Evolutionary conservation across 2,888 invertebrate species (phyloP).

Genomic region (Calliopum simillimum): DNA sequence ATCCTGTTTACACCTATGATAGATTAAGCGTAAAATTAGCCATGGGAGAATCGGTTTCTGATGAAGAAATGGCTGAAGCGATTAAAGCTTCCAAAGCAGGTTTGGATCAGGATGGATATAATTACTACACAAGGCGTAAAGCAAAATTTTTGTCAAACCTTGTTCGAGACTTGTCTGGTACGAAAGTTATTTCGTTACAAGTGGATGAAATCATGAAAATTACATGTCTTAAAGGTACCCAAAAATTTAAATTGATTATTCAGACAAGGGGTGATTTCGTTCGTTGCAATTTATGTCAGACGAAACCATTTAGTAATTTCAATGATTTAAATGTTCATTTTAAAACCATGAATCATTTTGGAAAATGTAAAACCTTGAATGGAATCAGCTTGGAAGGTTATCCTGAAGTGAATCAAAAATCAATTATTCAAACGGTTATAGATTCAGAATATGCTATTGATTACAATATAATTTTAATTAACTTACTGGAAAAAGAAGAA

Average conservation of each 20-base stretch:
- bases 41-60: slow-evolving; percentile 30
- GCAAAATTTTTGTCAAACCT: slow-evolving; percentile 16
- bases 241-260: slow-evolving; percentile 5
- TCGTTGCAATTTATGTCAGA: slow-evolving; percentile 21
- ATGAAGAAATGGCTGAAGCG: slow-evolving; percentile 20
- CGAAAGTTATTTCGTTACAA: slow-evolving; percentile 1
- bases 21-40: slow-evolving; percentile 34
- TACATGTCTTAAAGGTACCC: background rate
- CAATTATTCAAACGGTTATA: slow-evolving; percentile 10
- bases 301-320: background rate
- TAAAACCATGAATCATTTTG: background rate
- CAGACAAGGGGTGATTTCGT: background rate
- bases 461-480: slow-evolving; percentile 10
- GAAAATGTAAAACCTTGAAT: background rate
- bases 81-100: background rate
- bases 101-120: too few species aligned
- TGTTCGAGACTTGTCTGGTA: background rate
- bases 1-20: slow-evolving; percentile 47
- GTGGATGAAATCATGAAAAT: slow-evolving; percentile 25
- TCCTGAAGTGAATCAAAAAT: slow-evolving; percentile 14
- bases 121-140: background rate
- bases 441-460: background rate
- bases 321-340: slow-evolving; percentile 23
- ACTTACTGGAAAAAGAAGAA: background rate
- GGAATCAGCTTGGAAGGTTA: slow-evolving; percentile 1